phyloP scores from a whole-genome alignment of 2,113 vertebrate species.

The Cavia porcellus region DNA sequence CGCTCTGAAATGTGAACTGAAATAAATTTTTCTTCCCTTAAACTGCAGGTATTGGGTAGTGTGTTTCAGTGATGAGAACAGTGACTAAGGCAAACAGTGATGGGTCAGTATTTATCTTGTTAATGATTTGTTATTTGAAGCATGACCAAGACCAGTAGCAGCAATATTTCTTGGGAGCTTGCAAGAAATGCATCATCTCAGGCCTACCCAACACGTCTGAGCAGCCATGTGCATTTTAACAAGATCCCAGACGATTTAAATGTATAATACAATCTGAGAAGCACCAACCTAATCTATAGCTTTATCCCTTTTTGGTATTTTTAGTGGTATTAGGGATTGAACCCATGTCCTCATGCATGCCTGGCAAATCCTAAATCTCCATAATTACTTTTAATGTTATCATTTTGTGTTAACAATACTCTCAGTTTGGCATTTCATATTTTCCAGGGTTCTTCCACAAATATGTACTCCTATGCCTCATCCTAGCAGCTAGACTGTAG shows the following conservation, averaged over 20 bases:
- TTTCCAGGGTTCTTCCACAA: not conserved
- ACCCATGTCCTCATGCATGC: not conserved
- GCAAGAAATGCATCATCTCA: not conserved
- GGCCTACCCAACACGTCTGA: not conserved
- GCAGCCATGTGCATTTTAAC: not conserved
- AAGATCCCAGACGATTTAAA: not conserved
- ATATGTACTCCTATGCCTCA: not conserved
- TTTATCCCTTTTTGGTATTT: not conserved
- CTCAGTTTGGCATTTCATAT: not conserved
- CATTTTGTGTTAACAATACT: not conserved
- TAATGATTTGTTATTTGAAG: not conserved
- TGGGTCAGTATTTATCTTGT: not conserved
- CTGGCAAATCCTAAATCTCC: not conserved
- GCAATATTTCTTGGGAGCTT: not conserved
- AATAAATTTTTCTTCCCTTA: not conserved
- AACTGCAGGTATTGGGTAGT: not conserved
- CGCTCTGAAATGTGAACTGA: not conserved
- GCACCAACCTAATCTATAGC: not conserved
- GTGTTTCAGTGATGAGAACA: not conserved
- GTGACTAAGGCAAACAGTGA: not conserved
- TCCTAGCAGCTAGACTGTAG: not conserved
- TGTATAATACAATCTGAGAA: not conserved
- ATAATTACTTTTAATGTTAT: not conserved
- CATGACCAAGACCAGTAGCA: not conserved
- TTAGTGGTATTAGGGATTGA: not conserved